phyloP scores from a whole-genome alignment of 2,888 invertebrate genomes.

The Schrankia costaestrigalis region DNA sequence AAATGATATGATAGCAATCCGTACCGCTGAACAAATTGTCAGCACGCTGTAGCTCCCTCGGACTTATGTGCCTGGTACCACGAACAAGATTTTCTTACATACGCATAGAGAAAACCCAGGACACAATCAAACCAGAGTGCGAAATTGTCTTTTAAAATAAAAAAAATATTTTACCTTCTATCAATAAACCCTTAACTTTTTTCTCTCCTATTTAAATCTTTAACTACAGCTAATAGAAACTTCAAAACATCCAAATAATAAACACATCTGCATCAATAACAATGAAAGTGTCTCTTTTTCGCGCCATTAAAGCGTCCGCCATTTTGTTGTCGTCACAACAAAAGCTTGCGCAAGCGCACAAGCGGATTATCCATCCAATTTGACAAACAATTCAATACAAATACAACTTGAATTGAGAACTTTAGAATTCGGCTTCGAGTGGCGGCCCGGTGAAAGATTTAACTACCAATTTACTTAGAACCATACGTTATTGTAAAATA shows the following conservation, averaged over 20 bases:
- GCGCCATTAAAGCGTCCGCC: conserved; percentile 44
- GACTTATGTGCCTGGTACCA: too few relatives aligned
- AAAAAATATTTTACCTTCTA: too few relatives aligned
- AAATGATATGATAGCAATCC: too few relatives aligned
- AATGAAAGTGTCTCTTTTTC: conserved; percentile 41
- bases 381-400: conserved; percentile 53
- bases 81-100: too few relatives aligned
- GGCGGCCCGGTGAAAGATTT: conserved; percentile 39
- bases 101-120: too few relatives aligned
- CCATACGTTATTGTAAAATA: conserved; percentile 7
- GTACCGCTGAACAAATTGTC: too few relatives aligned
- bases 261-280: conserved; percentile 23
- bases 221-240: neutral
- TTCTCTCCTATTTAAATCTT: too few relatives aligned
- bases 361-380: conserved; percentile 63
- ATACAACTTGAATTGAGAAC: conserved; percentile 42
- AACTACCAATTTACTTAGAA: conserved; percentile 12
- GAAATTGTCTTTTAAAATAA: too few relatives aligned
- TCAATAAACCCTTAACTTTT: too few relatives aligned
- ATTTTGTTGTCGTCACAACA: conserved; percentile 41
- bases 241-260: conserved; percentile 5
- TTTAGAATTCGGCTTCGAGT: conserved; percentile 55
- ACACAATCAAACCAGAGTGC: too few relatives aligned
- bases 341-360: conserved; percentile 48
- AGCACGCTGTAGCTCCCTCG: too few relatives aligned